Evolutionary conservation across 2,888 invertebrate species (phyloP), one percentile per base, ranked within the genome.

Genomic region (Polydrusus pterygomalis): DNA sequence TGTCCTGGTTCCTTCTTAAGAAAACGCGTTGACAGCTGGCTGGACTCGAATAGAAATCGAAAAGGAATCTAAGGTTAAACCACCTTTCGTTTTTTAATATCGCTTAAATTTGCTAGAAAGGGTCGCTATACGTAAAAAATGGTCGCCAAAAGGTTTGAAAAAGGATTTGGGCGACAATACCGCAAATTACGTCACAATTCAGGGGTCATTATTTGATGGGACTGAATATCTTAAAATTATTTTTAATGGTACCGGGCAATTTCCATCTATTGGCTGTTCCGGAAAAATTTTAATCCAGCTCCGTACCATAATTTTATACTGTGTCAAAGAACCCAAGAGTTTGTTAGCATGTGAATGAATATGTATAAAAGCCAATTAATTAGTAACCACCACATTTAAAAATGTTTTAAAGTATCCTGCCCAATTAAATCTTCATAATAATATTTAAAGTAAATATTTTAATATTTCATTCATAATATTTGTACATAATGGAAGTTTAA

Each of bases 1-100:
- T 88, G 87, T 87, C 88, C 82, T 82, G 83, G 84, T 81, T 82
- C 81, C 74, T 78, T 80, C 81, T 82, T 73, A 77, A 74, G 67
- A 70, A 77, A 74, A 71, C 56, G 76, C 65, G 60, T 77, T 73
- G 73, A 73, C 77, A 77, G 77, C 73, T 77, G 77, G 77, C 73
- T 70, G 70, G 40, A 49, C 70, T 34, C 73, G 70, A 77, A 77
- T 64, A 63, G 77, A 15, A 34, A 30, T 56, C 34, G 47, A 18
- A 60, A 71, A 54, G 30, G 49, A 34, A 49, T 38, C 38, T 38
- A 18, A 15, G 45, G 64, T 65, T 73, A 73, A 76, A 72, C 49
- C 30, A 60, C 58, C 68, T 49, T 68, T 73, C 62, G 49, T 64
- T 74, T 77, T 77, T 77, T 74, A 70, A 77, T 77, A 64, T 74